Evolutionary conservation across 2,797 vertebrate genomes (phyloP).

Genomic region (Acestrorhynchus altus): DNA sequence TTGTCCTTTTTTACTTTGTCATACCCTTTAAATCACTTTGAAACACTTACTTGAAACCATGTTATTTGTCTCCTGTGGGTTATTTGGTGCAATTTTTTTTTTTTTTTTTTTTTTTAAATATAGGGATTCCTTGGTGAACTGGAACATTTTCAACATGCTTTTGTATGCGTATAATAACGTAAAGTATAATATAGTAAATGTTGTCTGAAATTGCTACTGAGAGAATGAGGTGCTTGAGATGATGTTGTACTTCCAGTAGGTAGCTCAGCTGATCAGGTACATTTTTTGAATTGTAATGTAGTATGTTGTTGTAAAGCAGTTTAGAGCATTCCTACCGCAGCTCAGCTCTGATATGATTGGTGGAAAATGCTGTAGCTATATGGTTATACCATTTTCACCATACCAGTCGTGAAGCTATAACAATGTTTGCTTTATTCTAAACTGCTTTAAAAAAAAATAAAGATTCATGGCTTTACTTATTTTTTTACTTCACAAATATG

Average conservation of each 20-base stretch:
- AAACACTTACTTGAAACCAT: no score
- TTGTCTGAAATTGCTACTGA: background rate
- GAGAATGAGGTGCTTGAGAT: constrained; percentile 27
- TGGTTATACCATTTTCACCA: background rate
- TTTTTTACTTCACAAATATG: no score
- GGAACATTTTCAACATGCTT: background rate
- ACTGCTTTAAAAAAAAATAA: no score
- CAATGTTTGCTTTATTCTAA: background rate
- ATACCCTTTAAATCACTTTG: no score
- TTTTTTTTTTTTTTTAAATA: background rate
- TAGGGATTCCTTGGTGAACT: constrained; percentile 9
- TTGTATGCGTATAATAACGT: background rate
- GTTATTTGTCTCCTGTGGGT: no score
- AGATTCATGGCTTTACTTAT: no score
- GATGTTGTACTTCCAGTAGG: constrained; percentile 18
- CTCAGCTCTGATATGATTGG: background rate
- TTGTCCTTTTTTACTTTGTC: background rate
- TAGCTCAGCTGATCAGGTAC: constrained; percentile 36
- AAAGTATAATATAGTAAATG: background rate
- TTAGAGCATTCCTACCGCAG: background rate
- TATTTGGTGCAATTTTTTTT: background rate
- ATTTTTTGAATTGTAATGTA: background rate
- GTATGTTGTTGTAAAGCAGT: background rate
- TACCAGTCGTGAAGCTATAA: background rate
- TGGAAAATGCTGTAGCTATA: background rate